Evolutionary conservation across 2,797 vertebrate species (phyloP), one percentile per base, ranked within the genome.

Genomic region (Notolabrus celidotus): DNA sequence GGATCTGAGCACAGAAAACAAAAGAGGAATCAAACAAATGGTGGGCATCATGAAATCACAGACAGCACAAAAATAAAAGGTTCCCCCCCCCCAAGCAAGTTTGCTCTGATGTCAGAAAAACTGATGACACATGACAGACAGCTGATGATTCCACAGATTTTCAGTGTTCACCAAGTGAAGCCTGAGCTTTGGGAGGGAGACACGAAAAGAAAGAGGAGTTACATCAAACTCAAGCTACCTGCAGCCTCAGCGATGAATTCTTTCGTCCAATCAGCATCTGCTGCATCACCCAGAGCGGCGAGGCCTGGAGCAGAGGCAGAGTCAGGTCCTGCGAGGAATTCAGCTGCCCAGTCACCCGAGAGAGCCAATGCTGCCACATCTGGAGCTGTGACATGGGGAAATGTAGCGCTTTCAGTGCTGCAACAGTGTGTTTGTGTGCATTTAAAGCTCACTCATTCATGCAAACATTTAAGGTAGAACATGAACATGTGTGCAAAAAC

Each of bases 191-290:
- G 15, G 63, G 38, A 54, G 31, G 6, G 4, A 77, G 54, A 60
- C 12, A n/a, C 27, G 61, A 10, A 10, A n/a, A 39, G 23, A 22
- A 3, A 2, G 14, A 79, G 20, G 7, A 63, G 45, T 10, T 38
- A 36, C 20, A n/a, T 52, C 15, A 56, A 74, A 80, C 14, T 65
- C 19, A 50, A 83, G 76, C 86, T 82, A 99, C 97, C 97, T 92
- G 96, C 93, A 74, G 96, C 96, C 82, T 99, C 97, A n/a, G 95
- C 94, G 52, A 98, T 99, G 91, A 99, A 99, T 77, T 99, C 98
- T 82, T 95, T 95, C 1, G 97, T 99, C 97, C 98, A 99, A 84
- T 99, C 97, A 25, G 96, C 94, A 57, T 98, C 97, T 19, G 95
- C 94, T 33, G 95, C 92, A 78, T 97, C 96, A 4, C 95, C 90